phyloP scores from a whole-genome alignment of 2,113 vertebrate genomes.

The Epinephelus moara region DNA sequence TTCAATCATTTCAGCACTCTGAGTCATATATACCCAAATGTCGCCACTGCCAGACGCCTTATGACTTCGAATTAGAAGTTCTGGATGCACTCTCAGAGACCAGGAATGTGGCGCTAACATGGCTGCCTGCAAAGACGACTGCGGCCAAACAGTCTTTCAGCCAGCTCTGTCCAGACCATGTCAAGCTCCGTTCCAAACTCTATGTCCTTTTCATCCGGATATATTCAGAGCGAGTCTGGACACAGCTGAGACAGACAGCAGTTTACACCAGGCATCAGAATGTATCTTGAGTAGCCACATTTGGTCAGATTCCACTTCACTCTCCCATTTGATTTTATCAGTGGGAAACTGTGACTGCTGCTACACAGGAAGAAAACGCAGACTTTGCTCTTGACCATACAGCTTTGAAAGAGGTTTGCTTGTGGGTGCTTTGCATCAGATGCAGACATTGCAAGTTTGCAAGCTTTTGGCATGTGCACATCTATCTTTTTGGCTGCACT shows the following conservation, averaged over 20 bases:
- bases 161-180: not conserved
- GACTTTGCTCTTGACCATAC: not conserved
- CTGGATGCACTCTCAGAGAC: not conserved
- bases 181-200: not conserved
- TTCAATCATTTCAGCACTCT: not conserved
- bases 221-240: not conserved
- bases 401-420: not conserved
- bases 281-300: not conserved
- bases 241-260: not conserved
- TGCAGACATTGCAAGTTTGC: not conserved
- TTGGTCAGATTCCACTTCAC: constrained; percentile 21
- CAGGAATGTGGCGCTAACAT: not conserved
- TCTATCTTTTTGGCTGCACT: not conserved
- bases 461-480: not conserved
- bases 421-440: not conserved
- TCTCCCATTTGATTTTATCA: constrained; percentile 30
- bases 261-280: not conserved
- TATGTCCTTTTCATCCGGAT: not conserved
- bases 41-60: not conserved
- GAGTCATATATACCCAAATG: not conserved
- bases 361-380: not conserved
- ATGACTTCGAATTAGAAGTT: not conserved
- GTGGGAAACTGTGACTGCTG: constrained; percentile 1
- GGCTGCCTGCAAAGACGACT: not conserved
- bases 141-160: not conserved